phyloP scores from a whole-genome alignment of 2,113 vertebrate species.

The Saccopteryx bilineata region DNA sequence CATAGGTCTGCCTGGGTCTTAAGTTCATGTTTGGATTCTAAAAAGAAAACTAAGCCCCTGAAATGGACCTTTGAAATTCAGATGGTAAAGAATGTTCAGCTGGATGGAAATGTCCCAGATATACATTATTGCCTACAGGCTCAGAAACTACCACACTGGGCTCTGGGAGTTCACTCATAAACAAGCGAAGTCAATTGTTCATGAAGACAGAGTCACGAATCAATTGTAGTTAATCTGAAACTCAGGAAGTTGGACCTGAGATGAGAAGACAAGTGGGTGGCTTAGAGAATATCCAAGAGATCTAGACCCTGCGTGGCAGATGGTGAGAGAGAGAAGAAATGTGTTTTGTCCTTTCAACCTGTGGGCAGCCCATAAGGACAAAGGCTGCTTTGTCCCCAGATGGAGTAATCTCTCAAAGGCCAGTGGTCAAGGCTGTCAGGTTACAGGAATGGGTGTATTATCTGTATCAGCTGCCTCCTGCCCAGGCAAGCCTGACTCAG shows the following conservation, averaged over 20 bases:
- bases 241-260: neutral
- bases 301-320: neutral
- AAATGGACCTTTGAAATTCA: neutral
- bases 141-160: neutral
- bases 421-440: neutral
- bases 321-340: neutral
- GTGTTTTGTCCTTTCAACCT: neutral
- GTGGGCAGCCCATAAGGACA: constrained; percentile 5
- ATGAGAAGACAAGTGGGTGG: neutral
- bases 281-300: neutral
- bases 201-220: neutral
- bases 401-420: neutral
- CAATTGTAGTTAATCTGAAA: neutral
- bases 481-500: constrained; percentile 69
- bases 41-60: neutral
- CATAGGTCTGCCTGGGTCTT: neutral
- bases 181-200: neutral
- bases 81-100: neutral
- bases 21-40: neutral
- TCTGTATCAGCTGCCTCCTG: neutral
- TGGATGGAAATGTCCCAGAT: neutral
- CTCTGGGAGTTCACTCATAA: neutral
- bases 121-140: neutral
- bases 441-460: constrained; percentile 17
- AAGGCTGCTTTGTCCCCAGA: constrained; percentile 21